phyloP scores from a whole-genome alignment of 2,797 vertebrate species.

The Diplodus puntazzo region DNA sequence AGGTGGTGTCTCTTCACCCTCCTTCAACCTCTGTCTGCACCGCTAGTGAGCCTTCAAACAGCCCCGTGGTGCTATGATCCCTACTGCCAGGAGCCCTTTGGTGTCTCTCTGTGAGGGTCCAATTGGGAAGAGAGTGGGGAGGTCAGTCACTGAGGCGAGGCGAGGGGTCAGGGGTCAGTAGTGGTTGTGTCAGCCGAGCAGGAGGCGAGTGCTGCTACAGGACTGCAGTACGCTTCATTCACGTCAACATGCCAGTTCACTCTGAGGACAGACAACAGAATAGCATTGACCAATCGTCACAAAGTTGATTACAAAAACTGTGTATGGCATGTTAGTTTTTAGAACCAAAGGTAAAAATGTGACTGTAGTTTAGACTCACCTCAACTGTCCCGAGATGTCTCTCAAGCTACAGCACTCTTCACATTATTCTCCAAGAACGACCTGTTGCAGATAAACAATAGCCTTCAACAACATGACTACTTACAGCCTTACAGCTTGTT shows the following conservation, averaged over 20 bases:
- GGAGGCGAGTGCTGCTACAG: constrained; percentile 45
- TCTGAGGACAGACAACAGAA: constrained; percentile 47
- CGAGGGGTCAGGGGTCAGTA: constrained; percentile 78
- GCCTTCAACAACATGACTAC: neutral
- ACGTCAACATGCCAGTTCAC: constrained; percentile 55
- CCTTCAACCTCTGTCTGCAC: constrained; percentile 42
- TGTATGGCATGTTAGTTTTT: neutral
- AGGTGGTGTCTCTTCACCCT: constrained; percentile 63
- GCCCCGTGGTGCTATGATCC: constrained; percentile 2
- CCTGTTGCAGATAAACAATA: constrained; percentile 66
- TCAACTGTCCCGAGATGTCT: constrained; percentile 72
- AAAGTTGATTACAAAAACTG: neutral
- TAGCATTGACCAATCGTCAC: neutral
- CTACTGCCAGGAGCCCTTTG: constrained; percentile 25
- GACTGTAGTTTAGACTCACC: constrained; percentile 63
- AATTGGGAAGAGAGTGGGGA: constrained; percentile 9
- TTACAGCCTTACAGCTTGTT: neutral
- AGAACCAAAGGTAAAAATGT: neutral
- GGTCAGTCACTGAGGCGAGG: constrained; percentile 54
- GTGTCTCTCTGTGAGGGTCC: constrained; percentile 32
- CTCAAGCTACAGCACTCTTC: constrained; percentile 73
- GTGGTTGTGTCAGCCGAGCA: constrained; percentile 76
- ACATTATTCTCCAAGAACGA: constrained; percentile 83
- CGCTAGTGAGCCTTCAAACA: constrained; percentile 12
- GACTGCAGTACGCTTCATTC: constrained; percentile 66